phyloP scores from a whole-genome alignment of 2,113 vertebrate genomes.

The Hippolais icterina region DNA sequence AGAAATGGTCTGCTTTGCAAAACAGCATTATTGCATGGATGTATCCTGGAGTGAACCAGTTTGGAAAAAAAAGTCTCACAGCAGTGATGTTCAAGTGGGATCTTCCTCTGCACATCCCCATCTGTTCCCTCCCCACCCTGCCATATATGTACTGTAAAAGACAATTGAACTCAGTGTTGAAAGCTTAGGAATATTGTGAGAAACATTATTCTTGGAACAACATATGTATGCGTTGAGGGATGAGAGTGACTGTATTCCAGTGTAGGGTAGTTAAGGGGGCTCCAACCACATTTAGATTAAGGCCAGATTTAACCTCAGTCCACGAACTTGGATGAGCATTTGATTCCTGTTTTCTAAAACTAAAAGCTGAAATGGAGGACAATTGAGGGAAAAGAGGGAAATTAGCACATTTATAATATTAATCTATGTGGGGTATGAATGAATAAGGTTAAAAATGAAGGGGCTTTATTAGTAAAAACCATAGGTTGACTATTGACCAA shows the following conservation, averaged over 20 bases:
- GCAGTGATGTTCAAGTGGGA: background rate
- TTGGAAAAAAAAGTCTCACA: background rate
- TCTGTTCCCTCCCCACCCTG: background rate
- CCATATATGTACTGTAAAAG: background rate
- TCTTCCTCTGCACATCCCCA: background rate
- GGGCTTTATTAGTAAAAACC: background rate
- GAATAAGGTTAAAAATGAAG: background rate
- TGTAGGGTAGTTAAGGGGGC: background rate
- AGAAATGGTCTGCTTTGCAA: background rate
- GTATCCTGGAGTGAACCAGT: background rate
- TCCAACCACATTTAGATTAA: constrained; percentile 26
- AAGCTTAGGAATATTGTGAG: constrained; percentile 24
- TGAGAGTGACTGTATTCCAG: background rate
- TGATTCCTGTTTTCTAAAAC: constrained; percentile 5
- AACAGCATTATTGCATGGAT: background rate
- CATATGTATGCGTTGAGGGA: background rate
- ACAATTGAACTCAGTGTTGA: background rate
- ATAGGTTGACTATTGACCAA: background rate
- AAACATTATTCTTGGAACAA: constrained; percentile 27
- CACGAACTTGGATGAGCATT: background rate
- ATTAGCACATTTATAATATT: background rate
- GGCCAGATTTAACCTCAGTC: constrained; percentile 10
- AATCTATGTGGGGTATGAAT: background rate
- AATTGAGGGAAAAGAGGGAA: background rate
- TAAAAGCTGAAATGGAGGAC: background rate